Conservation (phyloP, 2,888 invertebrate genomes). For the Scaptomyza reducta region DNA sequence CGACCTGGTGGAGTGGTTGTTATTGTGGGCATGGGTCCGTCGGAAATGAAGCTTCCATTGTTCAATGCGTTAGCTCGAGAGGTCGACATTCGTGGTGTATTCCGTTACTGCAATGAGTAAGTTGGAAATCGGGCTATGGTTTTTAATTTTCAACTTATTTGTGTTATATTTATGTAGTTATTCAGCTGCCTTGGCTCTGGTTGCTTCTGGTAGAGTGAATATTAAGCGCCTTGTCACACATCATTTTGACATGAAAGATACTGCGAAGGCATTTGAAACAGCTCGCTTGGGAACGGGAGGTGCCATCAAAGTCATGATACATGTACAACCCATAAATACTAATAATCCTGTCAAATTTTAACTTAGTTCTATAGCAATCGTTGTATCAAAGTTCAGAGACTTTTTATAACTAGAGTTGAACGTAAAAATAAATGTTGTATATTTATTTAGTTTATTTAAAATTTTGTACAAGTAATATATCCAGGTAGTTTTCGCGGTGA, state of each 20-base stretch:
- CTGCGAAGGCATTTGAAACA: constrained; percentile 92
- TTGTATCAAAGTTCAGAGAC: background rate
- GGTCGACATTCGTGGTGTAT: constrained; percentile 96
- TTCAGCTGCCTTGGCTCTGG: constrained; percentile 90
- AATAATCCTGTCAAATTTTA: constrained; percentile 84
- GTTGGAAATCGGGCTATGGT: constrained; percentile 84
- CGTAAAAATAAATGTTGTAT: background rate
- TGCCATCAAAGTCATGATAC: constrained; percentile 95
- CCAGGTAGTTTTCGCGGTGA: background rate
- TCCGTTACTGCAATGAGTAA: constrained; percentile 94
- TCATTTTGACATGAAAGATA: constrained; percentile 91
- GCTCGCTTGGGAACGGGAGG: constrained; percentile 89
- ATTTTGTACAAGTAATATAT: constrained; percentile 10
- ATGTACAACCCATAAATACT: constrained; percentile 86
- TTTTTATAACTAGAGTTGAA: background rate
- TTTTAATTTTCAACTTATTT: background rate
- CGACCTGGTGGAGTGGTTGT: constrained; percentile 93
- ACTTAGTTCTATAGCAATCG: background rate
- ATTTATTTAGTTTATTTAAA: background rate
- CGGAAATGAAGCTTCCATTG: constrained; percentile 92
- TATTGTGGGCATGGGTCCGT: constrained; percentile 93
- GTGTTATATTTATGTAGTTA: constrained; percentile 86
- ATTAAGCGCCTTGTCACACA: constrained; percentile 94
- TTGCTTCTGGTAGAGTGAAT: constrained; percentile 90
- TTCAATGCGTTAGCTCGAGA: constrained; percentile 92